Evolutionary conservation across 2,888 invertebrate species (phyloP), one percentile per base, ranked within the genome.

Genomic region (Ophraella communa): DNA sequence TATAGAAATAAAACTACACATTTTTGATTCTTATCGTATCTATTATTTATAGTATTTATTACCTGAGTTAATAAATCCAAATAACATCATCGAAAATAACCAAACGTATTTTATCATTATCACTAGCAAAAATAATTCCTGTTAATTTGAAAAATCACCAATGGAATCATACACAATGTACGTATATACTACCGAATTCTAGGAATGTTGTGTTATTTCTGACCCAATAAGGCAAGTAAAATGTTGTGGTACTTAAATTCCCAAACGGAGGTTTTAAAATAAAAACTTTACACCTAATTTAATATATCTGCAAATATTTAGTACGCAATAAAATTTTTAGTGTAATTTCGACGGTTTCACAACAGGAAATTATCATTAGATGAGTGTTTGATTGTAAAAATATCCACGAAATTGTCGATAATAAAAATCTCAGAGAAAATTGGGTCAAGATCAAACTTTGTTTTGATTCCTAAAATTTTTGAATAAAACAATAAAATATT

Each of bases 351-450:
- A 47, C 44, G 30, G 49, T 35, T 59, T 59, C 49, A 30, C 49
- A 59, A 59, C 59, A 59, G 59, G 59, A 59, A 59, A 59, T 59
- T 42, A 20, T 44, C 11, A 56, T 44, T 24, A 21, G 42, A 55
- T 55, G 35, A 55, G 23, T 23, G 24, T 55, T 23, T 21, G 35
- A 51, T 59, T 51, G 14, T 18, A 24, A 51, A 51, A 51, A 51
- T 51, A 51, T 24, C 14, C 24, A 24, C n/a, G 17, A 27, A 24
- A 23, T 27, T 51, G 42, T 59, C 49, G 57, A 23, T 24, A 35
- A 23, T 51, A 39, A 20, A 24, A 24, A 24, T 51, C 39, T 18
- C 7, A 24, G 39, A 39, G 18, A 18, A 51, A 59, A 59, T 39
- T 35, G 42, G 59, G 59, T 51, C 59, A 59, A 59, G 59, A 51